Base-by-base conservation (phyloP, 2,888 invertebrate species). In the Sipha maydis region DNA sequence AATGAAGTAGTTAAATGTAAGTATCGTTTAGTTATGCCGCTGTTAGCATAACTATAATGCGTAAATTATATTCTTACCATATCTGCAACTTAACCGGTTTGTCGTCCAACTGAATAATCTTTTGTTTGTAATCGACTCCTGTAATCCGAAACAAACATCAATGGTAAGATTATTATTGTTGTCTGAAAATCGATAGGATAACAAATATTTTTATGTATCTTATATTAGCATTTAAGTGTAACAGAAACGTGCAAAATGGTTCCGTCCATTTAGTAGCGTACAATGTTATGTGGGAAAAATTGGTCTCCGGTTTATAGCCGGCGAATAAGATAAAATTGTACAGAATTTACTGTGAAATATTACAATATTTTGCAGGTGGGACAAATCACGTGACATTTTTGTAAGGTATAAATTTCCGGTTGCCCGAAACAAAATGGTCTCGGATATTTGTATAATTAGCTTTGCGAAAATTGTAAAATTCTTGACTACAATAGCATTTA, bases 101-200 rank as follows among this genome's bases (percentile, higher is more conserved):
- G 21, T 96, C 97, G 92, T 97, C 97, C 91, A 97, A 93, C 92
- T 96, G 96, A 91, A 97, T 96, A 90, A 97, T 95, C 93, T 97
- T 97, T 92, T 97, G 97, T 92, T 97, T 97, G 92, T 97, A 97
- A 93, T 97, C 97, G 92, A 97, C 96, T 90, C 97, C 97, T 97
- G 93, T 67, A 93, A 93, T 90, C 89, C 89, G 73, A 90, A 28
- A 25, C 38, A 61, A 75, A 76, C 34, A 31, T 25, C 56, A 41
- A 75, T 1, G 25, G 17, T 25, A 31, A 82, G 5, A 67, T 67
- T 38, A 61, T 61, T 21, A 25, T 25, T 25, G 61, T 25, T 25
- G 25, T 25, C 7, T 14, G 21, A 61, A 61, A 5, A 4, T 25
- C 25, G 25, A 21, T 25, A 4, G 2, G 3, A 7, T 7, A 61